phyloP scores from a whole-genome alignment of 2,797 vertebrate genomes.

The Leptodon cayanensis region DNA sequence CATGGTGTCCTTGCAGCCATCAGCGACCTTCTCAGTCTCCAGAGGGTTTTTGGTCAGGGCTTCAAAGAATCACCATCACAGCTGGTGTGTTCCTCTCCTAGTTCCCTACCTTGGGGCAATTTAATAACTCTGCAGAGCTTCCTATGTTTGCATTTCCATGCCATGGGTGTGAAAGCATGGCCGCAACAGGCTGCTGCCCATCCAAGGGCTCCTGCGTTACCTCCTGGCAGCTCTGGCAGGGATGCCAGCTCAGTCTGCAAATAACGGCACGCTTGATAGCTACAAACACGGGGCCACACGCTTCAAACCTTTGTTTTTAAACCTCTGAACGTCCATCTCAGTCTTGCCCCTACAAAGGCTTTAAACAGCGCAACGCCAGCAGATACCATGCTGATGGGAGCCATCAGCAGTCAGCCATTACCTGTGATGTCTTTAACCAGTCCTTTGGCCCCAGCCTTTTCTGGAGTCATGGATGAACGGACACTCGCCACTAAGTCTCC shows the following conservation, averaged over 20 bases:
- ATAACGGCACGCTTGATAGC: accelerated
- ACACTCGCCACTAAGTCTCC: conserved; percentile 83
- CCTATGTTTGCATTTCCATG: not conserved
- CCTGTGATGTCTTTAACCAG: conserved; percentile 84
- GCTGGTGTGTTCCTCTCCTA: not conserved
- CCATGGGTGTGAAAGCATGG: not conserved
- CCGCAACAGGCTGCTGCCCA: not conserved
- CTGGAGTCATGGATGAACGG: conserved; percentile 74
- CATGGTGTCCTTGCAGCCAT: accelerated
- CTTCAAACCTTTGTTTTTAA: conserved; percentile 77
- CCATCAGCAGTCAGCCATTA: conserved; percentile 75
- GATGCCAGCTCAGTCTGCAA: not conserved
- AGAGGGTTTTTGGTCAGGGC: not conserved
- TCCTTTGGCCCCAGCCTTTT: conserved; percentile 73
- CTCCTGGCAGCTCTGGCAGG: not conserved
- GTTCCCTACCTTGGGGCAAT: not conserved
- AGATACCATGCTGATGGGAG: conserved; percentile 41
- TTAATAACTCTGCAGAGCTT: not conserved
- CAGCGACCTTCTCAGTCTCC: accelerated
- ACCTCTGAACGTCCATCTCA: conserved; percentile 58
- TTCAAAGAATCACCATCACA: not conserved
- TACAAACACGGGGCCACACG: accelerated
- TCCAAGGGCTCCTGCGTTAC: not conserved
- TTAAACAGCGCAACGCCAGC: conserved; percentile 19
- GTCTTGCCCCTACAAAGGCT: conserved; percentile 4